Base-by-base conservation (phyloP, 2,888 invertebrate species). In the Thelaira solivaga region DNA sequence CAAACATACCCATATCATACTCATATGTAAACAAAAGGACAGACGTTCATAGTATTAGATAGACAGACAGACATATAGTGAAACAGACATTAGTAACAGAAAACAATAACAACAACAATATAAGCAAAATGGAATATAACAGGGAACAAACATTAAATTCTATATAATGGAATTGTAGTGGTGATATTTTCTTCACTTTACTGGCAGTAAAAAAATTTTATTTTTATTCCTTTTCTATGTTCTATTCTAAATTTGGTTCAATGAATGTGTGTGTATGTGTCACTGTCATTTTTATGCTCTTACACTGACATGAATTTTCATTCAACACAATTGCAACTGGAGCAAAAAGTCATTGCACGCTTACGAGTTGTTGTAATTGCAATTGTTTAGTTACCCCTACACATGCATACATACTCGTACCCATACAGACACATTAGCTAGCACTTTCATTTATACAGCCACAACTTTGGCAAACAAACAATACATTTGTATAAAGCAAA, bases 281-380 rank as follows among this genome's bases (percentile, higher is more conserved):
- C 16, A 47, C 24, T 51, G 26, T 57, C n/a, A 49, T 53, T 55
- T 61, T 45, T 49, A 55, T 67, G 47, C 72, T 41, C 34, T 45
- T 53, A 71, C 26, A 65, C 69, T 61, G 45, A 59, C 65, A 74
- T 45, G 43, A 41, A 71, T 67, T 68, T 51, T 45, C 53, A 61
- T 72, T 68, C 65, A 64, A n/a, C 29, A 71, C 78, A 74, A 69
- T 71, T 61, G 41, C 74, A 78, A 78, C 64, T 78, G 61, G 78
- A 78, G 78, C 78, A 78, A 78, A 71, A 78, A 78, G 78, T 74
- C 78, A 78, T 78, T 78, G 78, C 45, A 65, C 78, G 78, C 53
- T 78, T 74, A 71, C 61, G 78, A 69, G 55, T 74, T 78, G 78
- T 74, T 69, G 74, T 74, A 78, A 78, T 78, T 78, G 69, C 64